Base-by-base conservation (phyloP, 2,797 vertebrate genomes). In the Cichlasoma orientale region DNA sequence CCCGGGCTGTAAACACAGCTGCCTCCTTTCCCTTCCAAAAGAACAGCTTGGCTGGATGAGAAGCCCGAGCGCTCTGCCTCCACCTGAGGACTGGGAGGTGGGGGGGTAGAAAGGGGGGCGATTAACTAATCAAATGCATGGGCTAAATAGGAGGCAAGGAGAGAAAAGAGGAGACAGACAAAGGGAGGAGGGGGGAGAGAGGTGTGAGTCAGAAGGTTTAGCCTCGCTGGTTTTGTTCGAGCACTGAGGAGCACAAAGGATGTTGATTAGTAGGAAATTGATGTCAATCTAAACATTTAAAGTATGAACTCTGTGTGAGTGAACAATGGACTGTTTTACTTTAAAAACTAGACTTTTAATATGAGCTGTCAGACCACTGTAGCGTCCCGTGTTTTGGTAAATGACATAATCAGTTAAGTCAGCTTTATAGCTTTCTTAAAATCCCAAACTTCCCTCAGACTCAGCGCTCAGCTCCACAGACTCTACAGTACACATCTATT, bases 1-100 rank as follows among this genome's bases (percentile, higher is more conserved):
- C 97, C 97, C 97, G 96, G 97, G 96, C 97, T 97, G 98, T 99
- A 99, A 99, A 99, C 98, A 99, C 98, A 99, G 98, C 98, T 99
- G 98, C 98, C 97, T 98, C 96, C 96, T 96, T 97, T 97, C 97
- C 96, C 96, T 96, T 99, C 98, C 98, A 99, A 98, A 97, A 98
- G 98, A 98, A 99, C 98, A 99, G 98, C 98, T 99, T 98, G 97
- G 98, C 96, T 96, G 97, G 97, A 94, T 93, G 93, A 95, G 94
- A 90, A 97, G 96, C 95, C 96, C 95, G 96, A 96, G 96, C 95
- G 94, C 95, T 90, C 91, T 90, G 92, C 94, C 97, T 97, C 97
- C 98, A 99, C 98, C 98, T 99, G 98, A 99, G 98, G 97, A 98
- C 97, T 95, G 75, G 82, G 80, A 82, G 94, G 11, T 38, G 68